phyloP scores from a whole-genome alignment of 37 sponge, comb jelly and placozoan species.

The Mnemiopsis leidyi region DNA sequence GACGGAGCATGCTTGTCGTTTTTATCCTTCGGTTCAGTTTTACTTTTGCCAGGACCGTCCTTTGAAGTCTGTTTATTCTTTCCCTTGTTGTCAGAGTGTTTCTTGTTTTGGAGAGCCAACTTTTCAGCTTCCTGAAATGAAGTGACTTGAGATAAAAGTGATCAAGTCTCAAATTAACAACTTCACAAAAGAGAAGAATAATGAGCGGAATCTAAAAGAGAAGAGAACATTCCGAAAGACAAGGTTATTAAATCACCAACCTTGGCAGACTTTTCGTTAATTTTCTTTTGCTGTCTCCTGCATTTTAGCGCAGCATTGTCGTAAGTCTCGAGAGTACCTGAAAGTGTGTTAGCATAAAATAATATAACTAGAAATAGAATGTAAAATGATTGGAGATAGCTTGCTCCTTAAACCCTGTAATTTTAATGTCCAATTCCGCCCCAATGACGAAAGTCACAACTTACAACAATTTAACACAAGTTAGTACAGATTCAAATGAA shows the following conservation, averaged over 20 bases:
- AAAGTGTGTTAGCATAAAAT: too few relatives aligned
- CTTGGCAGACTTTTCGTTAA: constrained; percentile 48
- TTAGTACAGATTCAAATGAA: too few relatives aligned
- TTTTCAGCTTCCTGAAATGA: constrained; percentile 33
- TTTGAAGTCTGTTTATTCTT: neutral
- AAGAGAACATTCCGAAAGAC: too few relatives aligned
- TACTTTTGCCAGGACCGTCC: neutral
- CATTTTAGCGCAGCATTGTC: constrained; percentile 38
- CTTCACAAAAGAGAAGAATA: too few relatives aligned
- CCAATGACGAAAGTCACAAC: too few relatives aligned
- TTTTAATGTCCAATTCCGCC: too few relatives aligned
- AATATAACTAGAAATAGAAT: neutral
- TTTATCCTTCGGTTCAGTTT: neutral
- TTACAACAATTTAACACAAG: neutral
- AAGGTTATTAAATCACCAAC: too few relatives aligned
- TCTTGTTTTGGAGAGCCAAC: neutral
- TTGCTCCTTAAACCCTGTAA: too few relatives aligned
- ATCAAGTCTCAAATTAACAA: too few relatives aligned
- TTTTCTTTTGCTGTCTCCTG: constrained; percentile 35
- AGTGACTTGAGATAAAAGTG: too few relatives aligned
- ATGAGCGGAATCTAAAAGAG: too few relatives aligned
- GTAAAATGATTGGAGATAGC: too few relatives aligned
- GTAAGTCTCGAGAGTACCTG: constrained; percentile 23
- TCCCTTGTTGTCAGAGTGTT: neutral
- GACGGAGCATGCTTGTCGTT: neutral